Evolutionary conservation across 2,113 vertebrate genomes (phyloP), one percentile per base, ranked within the genome.

Genomic region (Columbina picui): DNA sequence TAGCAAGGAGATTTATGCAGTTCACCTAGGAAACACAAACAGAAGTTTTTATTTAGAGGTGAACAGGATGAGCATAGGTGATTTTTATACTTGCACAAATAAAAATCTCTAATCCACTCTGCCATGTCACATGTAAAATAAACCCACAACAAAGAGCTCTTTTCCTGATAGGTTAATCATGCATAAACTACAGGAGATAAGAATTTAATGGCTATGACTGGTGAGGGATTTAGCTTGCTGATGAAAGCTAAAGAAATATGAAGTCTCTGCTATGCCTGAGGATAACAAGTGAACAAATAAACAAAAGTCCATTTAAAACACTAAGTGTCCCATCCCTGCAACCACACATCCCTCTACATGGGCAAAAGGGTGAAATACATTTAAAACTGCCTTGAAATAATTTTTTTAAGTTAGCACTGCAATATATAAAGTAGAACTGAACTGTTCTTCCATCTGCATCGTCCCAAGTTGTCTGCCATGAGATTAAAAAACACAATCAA

Each of bases 61-160:
- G 27, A 69, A 55, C 9, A 64, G 4, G n/a, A 14, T 20, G 7
- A 77, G 20, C 17, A 38, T 2, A 30, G 6, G 14, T 0, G 0
- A 49, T 64, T 87, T 87, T 59, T 53, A 27, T 47, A 86, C 27
- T 36, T 4, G 39, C 34, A 70, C 34, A 43, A 39, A 63, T 21
- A 34, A 82, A 78, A 79, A 79, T 43, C 39, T 63, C 47, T 73
- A 64, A 77, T 36, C 25, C 25, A 45, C 45, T 90, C 71, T 88
- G 20, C 27, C 26, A 29, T 19, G 27, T 41, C 57, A 87, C 32
- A 41, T 18, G 56, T 41, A 80, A 73, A 89, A 90, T n/a, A 87
- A 79, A 73, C 2, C 32, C 57, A 34, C 13, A 52, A 60, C 5
- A 77, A 20, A 90, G 49, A 32, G 10, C 12, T 20, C 25, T 80